Base-by-base conservation (phyloP, 2,797 vertebrate species). In the Eulemur albifrons region DNA sequence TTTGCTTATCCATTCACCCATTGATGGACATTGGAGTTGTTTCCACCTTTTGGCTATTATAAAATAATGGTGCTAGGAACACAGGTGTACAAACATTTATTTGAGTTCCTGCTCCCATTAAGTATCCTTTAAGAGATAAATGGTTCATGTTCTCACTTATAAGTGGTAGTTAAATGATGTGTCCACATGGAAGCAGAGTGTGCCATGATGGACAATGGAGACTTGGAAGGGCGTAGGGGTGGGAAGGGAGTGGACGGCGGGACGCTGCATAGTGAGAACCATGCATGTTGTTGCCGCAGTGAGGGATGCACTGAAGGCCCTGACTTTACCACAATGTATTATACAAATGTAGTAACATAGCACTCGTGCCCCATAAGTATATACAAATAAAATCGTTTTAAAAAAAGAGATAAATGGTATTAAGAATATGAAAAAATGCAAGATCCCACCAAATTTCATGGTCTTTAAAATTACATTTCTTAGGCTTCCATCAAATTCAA, bases 391-490 rank as follows among this genome's bases (percentile, higher is more conserved):
- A 65, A 65, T 7, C 15, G 17, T 10, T 45, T 30, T 73, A 45
- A 38, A 21, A 69, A 69, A 35, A 79, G 9, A 82, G 54, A 43
- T 50, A 93, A 72, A 43, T 70, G 38, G 20, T n/a, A 93, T 77
- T 93, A 87, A 90, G 21, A 83, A 77, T 75, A 80, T 73, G 61
- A 72, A 90, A 85, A 75, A 43, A 84, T 40, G 15, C 7, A 52
- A 88, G 48, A 89, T 79, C 50, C n/a, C 61, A 81, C 59, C 32
- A 69, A 76, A 45, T 85, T 95, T 88, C 59, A 77, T 89, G 30
- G 23, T 92, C 77, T 94, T 95, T 92, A 82, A 95, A 85, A 77
- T 84, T n/a, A 65, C 27, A 83, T 87, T 84, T 89, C 43, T 82
- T 80, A 75, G 43, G 5, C 10, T 83, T 32, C 27, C 75, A 87